Evolutionary conservation across 92 coral and sea anemone species (phyloP), one percentile per base, ranked within the genome.

Genomic region (Scolanthus callimorphus): DNA sequence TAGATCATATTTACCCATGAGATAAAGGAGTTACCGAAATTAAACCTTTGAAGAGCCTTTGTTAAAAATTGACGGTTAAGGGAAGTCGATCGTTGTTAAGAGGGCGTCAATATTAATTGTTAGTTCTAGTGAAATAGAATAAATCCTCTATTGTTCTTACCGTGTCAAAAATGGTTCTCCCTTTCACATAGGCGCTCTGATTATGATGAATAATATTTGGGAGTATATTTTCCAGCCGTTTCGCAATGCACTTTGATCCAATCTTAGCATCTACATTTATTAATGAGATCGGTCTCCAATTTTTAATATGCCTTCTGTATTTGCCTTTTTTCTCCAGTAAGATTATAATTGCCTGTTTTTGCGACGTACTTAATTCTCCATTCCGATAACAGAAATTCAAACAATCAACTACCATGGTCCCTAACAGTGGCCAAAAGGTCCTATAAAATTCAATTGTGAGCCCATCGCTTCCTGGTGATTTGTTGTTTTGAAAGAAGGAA

Each of bases 401-500:
- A 17, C 69, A 63, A 28, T 69, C 54, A 9, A 69, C 70, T 59
- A 77, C 48, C 27, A 27, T 34, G 22, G 46, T 43, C 48, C 64
- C 65, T 34, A 69, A 19, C 25, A 77, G 76, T 12, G 53, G 44
- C 79, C 85, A 78, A 47, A 78, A 78, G 28, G 63, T 49, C 31
- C 55, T 51, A 48, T 78, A 71, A 56, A 78, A 70, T 34, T 78
- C 85, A 29, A 62, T 77, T 17, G 70, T 66, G 25, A 68, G 23
- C 20, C 70, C 77, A 61, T 68, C 81, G 26, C 57, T 73, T 27
- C 73, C 80, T 17, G 80, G 80, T 3, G 73, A 23, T 46, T 73
- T 63, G 29, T 72, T 66, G 11, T 46, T 22, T 69, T 47, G 24
- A 46, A n/a, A 44, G 10, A 68, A n/a, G n/a, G n/a, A n/a, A n/a